Conservation (phyloP, 2,888 invertebrate genomes). For the Bombylius discolor region DNA sequence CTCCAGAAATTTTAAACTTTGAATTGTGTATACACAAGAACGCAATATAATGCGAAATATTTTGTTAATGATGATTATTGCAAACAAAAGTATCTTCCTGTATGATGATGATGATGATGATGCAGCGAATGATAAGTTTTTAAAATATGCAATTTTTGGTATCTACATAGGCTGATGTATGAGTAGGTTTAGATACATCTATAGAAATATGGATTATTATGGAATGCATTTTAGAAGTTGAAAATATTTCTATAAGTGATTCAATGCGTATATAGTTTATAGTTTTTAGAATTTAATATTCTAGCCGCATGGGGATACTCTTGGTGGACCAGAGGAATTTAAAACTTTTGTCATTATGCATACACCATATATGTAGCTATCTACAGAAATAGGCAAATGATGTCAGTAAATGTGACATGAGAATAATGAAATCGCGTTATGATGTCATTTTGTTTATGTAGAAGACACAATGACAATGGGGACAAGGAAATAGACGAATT, state of each 20-base stretch:
- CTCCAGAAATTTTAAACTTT: too few relatives aligned
- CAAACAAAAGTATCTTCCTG: too few relatives aligned
- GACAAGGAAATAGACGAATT: conserved; percentile 7
- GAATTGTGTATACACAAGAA: too few relatives aligned
- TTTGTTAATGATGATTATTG: not conserved
- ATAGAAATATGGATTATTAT: not conserved
- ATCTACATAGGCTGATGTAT: not conserved
- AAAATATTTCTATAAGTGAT: too few relatives aligned
- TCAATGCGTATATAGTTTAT: too few relatives aligned
- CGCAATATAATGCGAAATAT: too few relatives aligned
- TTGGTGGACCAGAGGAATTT: conserved; percentile 5
- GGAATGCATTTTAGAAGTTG: not conserved
- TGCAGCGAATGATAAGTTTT: too few relatives aligned
- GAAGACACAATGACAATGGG: conserved; percentile 4
- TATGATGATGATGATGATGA: too few relatives aligned
- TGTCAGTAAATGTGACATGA: conserved; percentile 11
- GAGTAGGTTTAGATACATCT: not conserved
- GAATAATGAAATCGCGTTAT: conserved; percentile 12
- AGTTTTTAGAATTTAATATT: conserved; percentile 1
- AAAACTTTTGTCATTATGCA: not conserved
- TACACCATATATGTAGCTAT: too few relatives aligned
- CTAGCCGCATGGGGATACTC: conserved; percentile 11
- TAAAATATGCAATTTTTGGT: not conserved
- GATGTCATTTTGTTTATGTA: conserved; percentile 10
- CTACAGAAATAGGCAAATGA: not conserved